A percentile compares a stretch with the other conserved stretches of the same genome.
Evolutionary conservation across 2,888 invertebrate genomes (phyloP).

Genomic region (Labia minor): DNA sequence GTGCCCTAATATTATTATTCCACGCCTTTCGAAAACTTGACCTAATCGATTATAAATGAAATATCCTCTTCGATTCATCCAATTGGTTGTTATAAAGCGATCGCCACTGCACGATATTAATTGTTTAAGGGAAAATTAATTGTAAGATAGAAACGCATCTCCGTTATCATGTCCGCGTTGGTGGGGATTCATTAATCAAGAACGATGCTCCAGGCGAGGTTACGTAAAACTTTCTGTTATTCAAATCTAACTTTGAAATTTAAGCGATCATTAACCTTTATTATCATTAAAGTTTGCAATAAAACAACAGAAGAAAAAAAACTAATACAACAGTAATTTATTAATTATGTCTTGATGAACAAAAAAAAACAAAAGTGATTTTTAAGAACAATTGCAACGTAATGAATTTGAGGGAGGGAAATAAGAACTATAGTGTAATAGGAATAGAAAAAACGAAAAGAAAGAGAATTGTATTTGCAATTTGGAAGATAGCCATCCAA

Average conservation of each 20-base stretch:
- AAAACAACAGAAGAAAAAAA: background rate
- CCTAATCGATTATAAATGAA: too few species aligned
- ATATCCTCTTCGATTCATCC: too few species aligned
- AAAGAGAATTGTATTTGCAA: too few species aligned
- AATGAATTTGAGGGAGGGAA: too few species aligned
- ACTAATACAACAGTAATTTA: too few species aligned
- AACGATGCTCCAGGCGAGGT: background rate
- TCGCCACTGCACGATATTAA: background rate
- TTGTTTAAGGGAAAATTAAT: conserved; percentile 7
- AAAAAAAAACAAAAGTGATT: background rate
- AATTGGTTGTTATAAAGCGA: background rate
- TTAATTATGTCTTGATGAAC: background rate
- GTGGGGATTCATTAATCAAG: background rate
- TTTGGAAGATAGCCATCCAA: too few species aligned
- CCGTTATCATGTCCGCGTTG: background rate
- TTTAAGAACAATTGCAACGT: too few species aligned
- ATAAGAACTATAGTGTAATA: too few species aligned
- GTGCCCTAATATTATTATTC: background rate
- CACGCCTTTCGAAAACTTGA: background rate
- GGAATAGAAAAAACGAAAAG: too few species aligned
- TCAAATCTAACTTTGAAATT: conserved; percentile 5
- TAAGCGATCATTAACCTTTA: conserved; percentile 8
- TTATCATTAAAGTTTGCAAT: background rate
- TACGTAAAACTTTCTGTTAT: background rate
- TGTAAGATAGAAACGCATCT: background rate